Base-by-base conservation (phyloP, 2,113 vertebrate genomes). In the Centropus unirufus region DNA sequence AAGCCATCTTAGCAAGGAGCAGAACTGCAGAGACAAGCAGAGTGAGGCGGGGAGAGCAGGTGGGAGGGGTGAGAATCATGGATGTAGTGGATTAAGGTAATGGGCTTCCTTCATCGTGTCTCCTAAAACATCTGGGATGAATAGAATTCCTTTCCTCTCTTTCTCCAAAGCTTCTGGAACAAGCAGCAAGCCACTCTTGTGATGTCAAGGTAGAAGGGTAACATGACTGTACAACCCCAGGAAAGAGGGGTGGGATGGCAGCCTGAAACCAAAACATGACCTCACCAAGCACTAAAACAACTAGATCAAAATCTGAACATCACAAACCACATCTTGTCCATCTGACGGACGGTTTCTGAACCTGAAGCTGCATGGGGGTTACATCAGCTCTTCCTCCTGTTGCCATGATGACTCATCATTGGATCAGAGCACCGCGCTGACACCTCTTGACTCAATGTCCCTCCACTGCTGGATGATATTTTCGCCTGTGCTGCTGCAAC, bases 41-140 rank as follows among this genome's bases (percentile, higher is more conserved):
- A 67, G 67, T 44, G 63, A 90, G 67, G 74, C 86, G 82, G 94
- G 83, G 89, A 86, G 79, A 96, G 66, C 92, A 96, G 94, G 95
- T 94, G 72, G 72, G n/a, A 55, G 20, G 42, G 34, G 8, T 36
- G 57, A 70, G 52, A 59, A 39, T 12, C 74, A 58, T 6, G 2
- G 21, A 2, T 4, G 44, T 22, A n/a, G 68, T 57, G 27, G 61
- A 75, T 18, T 36, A 21, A 83, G 69, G 51, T 76, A 64, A 49
- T 16, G 77, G 27, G 51, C 6, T 64, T 64, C 73, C 54, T 79
- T 32, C 8, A 11, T n/a, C 26, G 14, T 3, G 3, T 34, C 57
- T 83, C 26, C 47, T n/a, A 44, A 19, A 68, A 20, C 27, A 46
- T 11, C 61, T 89, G 44, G 30, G 62, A n/a, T 51, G 36, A 30